A percentile compares a stretch with the other conserved stretches of the same genome.
Evolutionary conservation across 2,113 vertebrate species (phyloP).

Genomic region (Sigmodon hispidus): DNA sequence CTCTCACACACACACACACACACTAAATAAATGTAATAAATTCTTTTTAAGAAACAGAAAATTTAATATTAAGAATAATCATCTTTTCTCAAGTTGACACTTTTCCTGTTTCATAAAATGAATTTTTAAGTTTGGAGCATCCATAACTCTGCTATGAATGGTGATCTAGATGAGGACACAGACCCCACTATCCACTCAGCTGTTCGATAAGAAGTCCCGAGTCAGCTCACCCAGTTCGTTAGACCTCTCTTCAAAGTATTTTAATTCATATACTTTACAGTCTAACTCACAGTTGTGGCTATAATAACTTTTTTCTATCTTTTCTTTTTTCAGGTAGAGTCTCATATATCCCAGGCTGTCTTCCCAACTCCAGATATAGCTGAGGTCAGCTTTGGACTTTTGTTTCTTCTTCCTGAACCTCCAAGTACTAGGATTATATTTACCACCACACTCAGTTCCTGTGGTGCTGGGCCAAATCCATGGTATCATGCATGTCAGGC

Average conservation of each 20-base stretch:
- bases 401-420: background rate
- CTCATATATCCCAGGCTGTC: background rate
- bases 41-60: background rate
- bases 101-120: background rate
- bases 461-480: background rate
- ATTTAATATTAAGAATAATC: background rate
- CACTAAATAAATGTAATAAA: background rate
- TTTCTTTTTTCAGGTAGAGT: background rate
- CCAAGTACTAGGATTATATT: background rate
- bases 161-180: background rate
- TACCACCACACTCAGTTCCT: background rate
- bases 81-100: constrained; percentile 6
- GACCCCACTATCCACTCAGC: background rate
- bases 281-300: background rate
- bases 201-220: background rate
- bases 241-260: background rate
- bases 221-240: background rate
- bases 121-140: background rate
- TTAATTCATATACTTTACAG: constrained; percentile 7
- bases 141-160: background rate
- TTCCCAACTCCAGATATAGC: background rate
- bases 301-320: background rate
- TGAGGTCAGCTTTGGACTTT: background rate
- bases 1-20: background rate
- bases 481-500: background rate